These are phyloP conservation scores for Scaptomyza flava DNA, from an alignment of 2,888 invertebrate genomes.

Conservation along the genomic window DNA sequence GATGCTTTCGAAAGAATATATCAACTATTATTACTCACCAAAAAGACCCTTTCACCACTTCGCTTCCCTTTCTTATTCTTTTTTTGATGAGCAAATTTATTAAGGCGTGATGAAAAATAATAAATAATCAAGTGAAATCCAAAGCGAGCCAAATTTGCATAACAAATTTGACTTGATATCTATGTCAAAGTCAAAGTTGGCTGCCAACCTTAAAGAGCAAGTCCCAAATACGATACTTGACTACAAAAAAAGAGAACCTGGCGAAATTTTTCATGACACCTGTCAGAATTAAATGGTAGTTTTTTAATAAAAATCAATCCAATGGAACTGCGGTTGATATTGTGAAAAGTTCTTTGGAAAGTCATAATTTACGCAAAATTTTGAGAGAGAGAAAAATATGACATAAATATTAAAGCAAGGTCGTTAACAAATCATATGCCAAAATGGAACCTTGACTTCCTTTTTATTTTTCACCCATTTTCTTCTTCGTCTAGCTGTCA, in stretches of 20 bases:
- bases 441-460: slow-evolving; percentile 57
- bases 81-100: neutral
- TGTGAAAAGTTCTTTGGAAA: neutral
- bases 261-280: slow-evolving; percentile 45
- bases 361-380: slow-evolving; percentile 13
- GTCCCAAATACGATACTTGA: neutral
- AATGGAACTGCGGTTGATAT: too few relatives aligned
- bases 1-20: slow-evolving; percentile 8
- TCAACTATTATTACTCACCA: slow-evolving; percentile 5
- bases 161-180: slow-evolving; percentile 40
- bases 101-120: slow-evolving; percentile 29
- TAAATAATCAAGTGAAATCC: slow-evolving; percentile 38
- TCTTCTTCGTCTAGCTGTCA: slow-evolving; percentile 37
- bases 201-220: slow-evolving; percentile 32
- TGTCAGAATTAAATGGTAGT: slow-evolving; percentile 15
- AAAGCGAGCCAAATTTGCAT: slow-evolving; percentile 28
- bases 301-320: too few relatives aligned
- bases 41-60: neutral
- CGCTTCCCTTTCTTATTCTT: neutral
- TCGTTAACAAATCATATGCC: slow-evolving; percentile 56
- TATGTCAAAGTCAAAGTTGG: slow-evolving; percentile 66
- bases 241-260: slow-evolving; percentile 1
- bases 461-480: slow-evolving; percentile 18
- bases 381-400: slow-evolving; percentile 7
- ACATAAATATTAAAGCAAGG: slow-evolving; percentile 43